A percentile compares a stretch with the other conserved stretches of the same genome.
phyloP scores from a whole-genome alignment of 2,888 invertebrate species.

The Nomada fabriciana region DNA sequence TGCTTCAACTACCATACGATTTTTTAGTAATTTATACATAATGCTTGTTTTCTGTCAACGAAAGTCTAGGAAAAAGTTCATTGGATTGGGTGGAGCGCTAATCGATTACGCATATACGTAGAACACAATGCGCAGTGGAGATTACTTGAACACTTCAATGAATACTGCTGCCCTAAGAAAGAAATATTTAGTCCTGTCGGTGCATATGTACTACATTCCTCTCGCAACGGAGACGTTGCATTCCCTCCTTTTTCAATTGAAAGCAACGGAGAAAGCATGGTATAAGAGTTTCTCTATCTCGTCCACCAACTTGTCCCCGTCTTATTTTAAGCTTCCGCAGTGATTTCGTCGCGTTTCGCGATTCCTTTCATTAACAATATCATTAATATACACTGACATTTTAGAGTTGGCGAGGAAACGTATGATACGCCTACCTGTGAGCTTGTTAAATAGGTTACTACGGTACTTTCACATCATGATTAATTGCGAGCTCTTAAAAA shows the following conservation, averaged over 20 bases:
- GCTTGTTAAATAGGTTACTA: too few species aligned
- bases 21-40: too few species aligned
- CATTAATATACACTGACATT: too few species aligned
- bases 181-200: neutral
- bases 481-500: too few species aligned
- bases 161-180: neutral
- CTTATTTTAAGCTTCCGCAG: neutral
- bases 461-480: too few species aligned
- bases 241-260: too few species aligned
- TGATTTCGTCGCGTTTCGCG: slow-evolving; percentile 7
- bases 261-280: slow-evolving; percentile 42
- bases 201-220: neutral
- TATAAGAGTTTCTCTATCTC: slow-evolving; percentile 33
- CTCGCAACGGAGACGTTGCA: slow-evolving; percentile 23
- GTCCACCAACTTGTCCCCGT: slow-evolving; percentile 16
- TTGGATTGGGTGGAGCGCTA: slow-evolving; percentile 9
- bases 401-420: too few species aligned
- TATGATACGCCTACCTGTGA: too few species aligned
- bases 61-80: too few species aligned
- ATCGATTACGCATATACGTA: slow-evolving; percentile 8
- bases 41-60: too few species aligned
- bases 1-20: too few species aligned
- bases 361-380: slow-evolving; percentile 18
- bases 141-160: slow-evolving; percentile 28
- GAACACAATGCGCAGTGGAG: slow-evolving; percentile 17